These are phyloP conservation scores for Leistus spinibarbis DNA, from an alignment of 2,888 invertebrate genomes.

Conservation along the genomic window DNA sequence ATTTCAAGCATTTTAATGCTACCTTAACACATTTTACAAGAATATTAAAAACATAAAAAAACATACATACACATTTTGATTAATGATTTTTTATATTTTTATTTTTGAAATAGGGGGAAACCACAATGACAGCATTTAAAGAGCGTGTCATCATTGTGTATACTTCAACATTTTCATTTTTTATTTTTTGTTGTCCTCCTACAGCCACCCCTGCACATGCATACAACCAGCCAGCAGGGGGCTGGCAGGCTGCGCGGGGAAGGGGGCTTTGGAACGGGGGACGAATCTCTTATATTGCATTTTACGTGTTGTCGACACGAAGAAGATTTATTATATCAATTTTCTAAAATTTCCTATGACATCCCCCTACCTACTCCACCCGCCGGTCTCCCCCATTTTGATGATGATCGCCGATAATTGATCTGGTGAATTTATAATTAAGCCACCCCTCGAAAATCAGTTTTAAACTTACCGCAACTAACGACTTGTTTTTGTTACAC, in stretches of 20 bases:
- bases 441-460: too few relatives aligned
- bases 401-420: not conserved
- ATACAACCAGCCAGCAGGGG: not conserved
- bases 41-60: not conserved
- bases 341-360: slow-evolving; percentile 3
- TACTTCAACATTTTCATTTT: not conserved
- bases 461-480: too few relatives aligned
- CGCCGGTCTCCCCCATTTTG: not conserved
- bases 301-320: not conserved
- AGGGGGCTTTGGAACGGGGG: not conserved
- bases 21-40: too few relatives aligned
- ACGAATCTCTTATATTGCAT: not conserved
- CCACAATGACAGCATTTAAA: not conserved
- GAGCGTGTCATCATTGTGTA: not conserved
- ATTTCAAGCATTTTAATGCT: too few relatives aligned
- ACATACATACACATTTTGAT: not conserved
- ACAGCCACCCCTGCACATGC: not conserved
- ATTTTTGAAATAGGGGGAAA: not conserved
- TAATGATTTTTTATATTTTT: not conserved
- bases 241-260: not conserved
- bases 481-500: too few relatives aligned
- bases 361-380: not conserved
- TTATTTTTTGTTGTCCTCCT: not conserved
- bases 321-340: slow-evolving; percentile 10
- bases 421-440: not conserved